phyloP scores from a whole-genome alignment of 2,797 vertebrate genomes.

The Clarias platycephalus region DNA sequence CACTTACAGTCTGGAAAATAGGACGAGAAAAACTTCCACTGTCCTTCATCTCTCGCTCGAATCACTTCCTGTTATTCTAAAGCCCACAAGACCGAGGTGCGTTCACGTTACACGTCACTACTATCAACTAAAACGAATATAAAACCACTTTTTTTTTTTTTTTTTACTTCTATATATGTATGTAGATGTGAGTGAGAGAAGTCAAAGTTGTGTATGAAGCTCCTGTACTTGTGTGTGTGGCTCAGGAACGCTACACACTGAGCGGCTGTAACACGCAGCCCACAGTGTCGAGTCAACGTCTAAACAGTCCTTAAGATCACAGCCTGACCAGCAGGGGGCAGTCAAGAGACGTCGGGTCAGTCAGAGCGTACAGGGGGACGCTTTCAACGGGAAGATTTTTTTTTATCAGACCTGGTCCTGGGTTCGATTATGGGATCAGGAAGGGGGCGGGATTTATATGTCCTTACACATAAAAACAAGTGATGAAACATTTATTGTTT shows the following conservation, averaged over 20 bases:
- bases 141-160: neutral
- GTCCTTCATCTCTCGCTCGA: neutral
- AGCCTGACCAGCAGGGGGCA: constrained; percentile 70
- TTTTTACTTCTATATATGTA: neutral
- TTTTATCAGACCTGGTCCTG: neutral
- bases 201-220: constrained; percentile 17
- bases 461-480: neutral
- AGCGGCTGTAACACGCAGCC: constrained; percentile 35
- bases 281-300: constrained; percentile 37
- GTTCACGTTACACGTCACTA: constrained; percentile 35
- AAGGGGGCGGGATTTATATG: neutral
- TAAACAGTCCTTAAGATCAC: constrained; percentile 48
- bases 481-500: neutral
- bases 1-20: neutral
- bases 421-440: neutral
- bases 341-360: constrained; percentile 43
- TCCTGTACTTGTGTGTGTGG: constrained; percentile 40
- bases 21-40: neutral
- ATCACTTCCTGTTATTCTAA: constrained; percentile 50
- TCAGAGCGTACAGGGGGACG: neutral
- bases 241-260: constrained; percentile 44
- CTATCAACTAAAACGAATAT: neutral
- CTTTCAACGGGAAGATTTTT: too few relatives aligned
- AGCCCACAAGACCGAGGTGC: constrained; percentile 61
- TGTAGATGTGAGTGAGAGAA: neutral